phyloP scores from a whole-genome alignment of 1,140 invertebrate genomes.

The Glossosoma conforme region DNA sequence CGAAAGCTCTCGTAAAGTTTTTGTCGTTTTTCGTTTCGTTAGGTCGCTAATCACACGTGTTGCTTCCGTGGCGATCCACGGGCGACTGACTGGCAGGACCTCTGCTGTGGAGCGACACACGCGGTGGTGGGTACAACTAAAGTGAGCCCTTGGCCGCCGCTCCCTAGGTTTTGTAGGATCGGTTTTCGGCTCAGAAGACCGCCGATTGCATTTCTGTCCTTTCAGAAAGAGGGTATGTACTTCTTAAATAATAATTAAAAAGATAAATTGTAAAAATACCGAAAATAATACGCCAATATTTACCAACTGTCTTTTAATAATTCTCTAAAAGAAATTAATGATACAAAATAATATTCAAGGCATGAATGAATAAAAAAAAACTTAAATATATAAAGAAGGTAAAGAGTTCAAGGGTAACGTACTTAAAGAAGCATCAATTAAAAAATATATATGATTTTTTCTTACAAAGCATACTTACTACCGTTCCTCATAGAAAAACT shows the following conservation, averaged over 20 bases:
- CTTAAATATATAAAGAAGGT: too few species aligned
- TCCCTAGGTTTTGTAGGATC: constrained; percentile 31
- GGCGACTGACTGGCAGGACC: constrained; percentile 7
- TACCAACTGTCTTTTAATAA: too few species aligned
- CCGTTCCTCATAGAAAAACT: too few species aligned
- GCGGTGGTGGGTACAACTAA: constrained; percentile 23
- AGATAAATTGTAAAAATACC: neutral
- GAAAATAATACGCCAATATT: neutral
- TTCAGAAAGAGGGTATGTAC: neutral
- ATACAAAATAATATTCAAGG: too few species aligned
- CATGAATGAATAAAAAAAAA: too few species aligned
- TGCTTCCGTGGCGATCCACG: constrained; percentile 6
- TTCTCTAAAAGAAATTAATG: too few species aligned
- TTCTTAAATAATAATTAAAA: neutral
- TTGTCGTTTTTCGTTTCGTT: too few species aligned
- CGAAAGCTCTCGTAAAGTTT: neutral
- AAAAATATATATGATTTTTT: too few species aligned
- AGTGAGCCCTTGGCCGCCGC: constrained; percentile 28
- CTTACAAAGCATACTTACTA: too few species aligned
- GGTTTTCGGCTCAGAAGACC: constrained; percentile 24
- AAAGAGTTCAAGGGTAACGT: too few species aligned
- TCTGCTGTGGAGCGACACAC: constrained; percentile 4
- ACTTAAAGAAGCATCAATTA: too few species aligned
- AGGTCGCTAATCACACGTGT: neutral
- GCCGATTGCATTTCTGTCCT: constrained; percentile 6